Conservation (phyloP, 2,113 vertebrate genomes). For the Ochotona princeps region DNA sequence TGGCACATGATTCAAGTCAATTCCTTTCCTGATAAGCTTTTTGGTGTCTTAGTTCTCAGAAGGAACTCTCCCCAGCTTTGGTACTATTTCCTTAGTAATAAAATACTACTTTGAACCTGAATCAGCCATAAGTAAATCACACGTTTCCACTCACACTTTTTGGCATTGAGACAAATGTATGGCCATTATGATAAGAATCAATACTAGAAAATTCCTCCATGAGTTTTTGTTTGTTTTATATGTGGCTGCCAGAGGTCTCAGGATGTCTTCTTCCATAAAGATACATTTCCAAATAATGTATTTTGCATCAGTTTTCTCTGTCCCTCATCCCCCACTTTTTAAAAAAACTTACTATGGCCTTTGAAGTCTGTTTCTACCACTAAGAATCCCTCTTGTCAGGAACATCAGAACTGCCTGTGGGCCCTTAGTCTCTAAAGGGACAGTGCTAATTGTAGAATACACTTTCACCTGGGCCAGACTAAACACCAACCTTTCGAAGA, state of each 20-base stretch:
- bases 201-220: constrained; percentile 31
- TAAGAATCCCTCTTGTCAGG: background rate
- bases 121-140: constrained; percentile 29
- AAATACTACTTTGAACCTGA: constrained; percentile 15
- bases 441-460: background rate
- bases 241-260: constrained; percentile 4
- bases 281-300: constrained; percentile 22
- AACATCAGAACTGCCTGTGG: background rate
- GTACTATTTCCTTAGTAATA: constrained; percentile 46
- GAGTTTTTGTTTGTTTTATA: background rate
- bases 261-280: background rate
- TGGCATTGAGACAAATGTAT: background rate
- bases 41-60: constrained; percentile 40
- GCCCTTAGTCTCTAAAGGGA: background rate
- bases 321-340: background rate
- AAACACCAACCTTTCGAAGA: background rate
- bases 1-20: constrained; percentile 16
- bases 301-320: constrained; percentile 24
- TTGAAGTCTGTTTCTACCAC: background rate
- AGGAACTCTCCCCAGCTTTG: constrained; percentile 12
- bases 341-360: background rate
- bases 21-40: constrained; percentile 48
- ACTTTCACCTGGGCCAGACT: background rate
- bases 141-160: constrained; percentile 28
- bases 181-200: constrained; percentile 42